Evolutionary conservation across 2,888 invertebrate genomes (phyloP), one percentile per base, ranked within the genome.

Genomic region (Sinelater perroti): DNA sequence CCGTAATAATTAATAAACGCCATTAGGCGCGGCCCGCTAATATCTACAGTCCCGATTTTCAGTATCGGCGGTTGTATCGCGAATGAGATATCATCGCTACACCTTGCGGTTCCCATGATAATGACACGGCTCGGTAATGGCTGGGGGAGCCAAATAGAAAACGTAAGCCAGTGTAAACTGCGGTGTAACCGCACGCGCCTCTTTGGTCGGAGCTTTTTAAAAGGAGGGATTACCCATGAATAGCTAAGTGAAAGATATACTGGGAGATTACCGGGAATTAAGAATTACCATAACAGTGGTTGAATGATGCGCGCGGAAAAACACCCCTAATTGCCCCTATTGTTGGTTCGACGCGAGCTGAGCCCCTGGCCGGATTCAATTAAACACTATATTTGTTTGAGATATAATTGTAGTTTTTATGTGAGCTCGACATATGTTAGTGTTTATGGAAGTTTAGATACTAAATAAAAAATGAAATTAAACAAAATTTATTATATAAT

Each of bases 241-340:
- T 73, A 68, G 70, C 70, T 72, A 71, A 73, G 71, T 73, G 73
- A 73, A 73, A 73, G 72, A 72, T 72, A 73, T 71, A 73, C 70
- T 70, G 68, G 66, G 67, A 68, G 73, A 73, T 73, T 72, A 73
- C 62, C 59, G 64, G 60, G 68, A 72, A 71, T 73, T 72, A 69
- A 60, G 60, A 61, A 70, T 69, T 71, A 71, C 68, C 71, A 71
- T 70, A 70, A 71, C 70, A 70, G 67, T 70, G 64, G 61, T 47
- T 62, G 51, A 60, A 62, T 65, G 56, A 58, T n/a, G 49, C 55
- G 54, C 54, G 55, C 47, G 54, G 40, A 56, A 46, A 50, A 61
- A 44, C 55, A 56, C 38, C 61, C 55, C 64, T 67, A 67, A 67
- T 67, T 67, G 63, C 44, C 38, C n/a, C 47, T 53, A 63, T 65